A percentile compares a stretch with the other conserved stretches of the same genome.
These are phyloP conservation scores for Bombus confusus DNA, from an alignment of 1,140 invertebrate species.

Conservation along the genomic window DNA sequence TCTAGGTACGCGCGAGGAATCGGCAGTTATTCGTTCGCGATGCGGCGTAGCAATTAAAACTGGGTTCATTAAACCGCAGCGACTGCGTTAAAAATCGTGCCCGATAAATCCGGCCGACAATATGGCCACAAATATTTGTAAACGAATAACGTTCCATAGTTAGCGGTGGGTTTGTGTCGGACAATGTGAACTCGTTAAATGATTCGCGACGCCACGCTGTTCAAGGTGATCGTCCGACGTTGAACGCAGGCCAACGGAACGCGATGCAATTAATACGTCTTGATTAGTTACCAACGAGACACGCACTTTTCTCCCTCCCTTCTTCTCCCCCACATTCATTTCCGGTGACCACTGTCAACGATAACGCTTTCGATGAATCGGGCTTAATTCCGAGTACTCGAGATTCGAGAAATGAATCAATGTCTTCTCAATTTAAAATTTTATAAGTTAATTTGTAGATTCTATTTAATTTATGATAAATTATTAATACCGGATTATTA, in stretches of 20 bases:
- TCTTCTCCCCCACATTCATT: no score
- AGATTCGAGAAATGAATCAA: not conserved
- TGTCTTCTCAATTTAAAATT: not conserved
- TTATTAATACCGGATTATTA: not conserved
- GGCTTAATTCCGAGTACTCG: not conserved
- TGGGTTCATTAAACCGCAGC: slow-evolving; percentile 42
- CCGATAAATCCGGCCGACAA: slow-evolving; percentile 31
- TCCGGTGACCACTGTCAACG: not conserved
- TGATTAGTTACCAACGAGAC: slow-evolving; percentile 39
- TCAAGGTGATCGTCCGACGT: slow-evolving; percentile 35
- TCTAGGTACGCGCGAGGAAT: not conserved
- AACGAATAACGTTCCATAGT: slow-evolving; percentile 44
- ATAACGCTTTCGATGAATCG: not conserved
- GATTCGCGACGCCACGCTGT: slow-evolving; percentile 36
- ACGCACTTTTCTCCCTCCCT: not conserved
- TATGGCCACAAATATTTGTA: slow-evolving; percentile 43
- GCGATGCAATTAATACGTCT: slow-evolving; percentile 44
- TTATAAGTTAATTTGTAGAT: not conserved
- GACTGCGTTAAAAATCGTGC: slow-evolving; percentile 38
- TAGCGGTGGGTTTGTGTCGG: not conserved
- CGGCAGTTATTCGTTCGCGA: not conserved
- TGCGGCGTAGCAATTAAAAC: slow-evolving; percentile 24
- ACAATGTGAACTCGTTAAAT: slow-evolving; percentile 50
- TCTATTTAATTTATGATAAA: no score
- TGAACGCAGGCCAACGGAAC: slow-evolving; percentile 3